Conservation (phyloP, 35 echinoderm and acorn worm species). For the Lytechinus pictus region DNA sequence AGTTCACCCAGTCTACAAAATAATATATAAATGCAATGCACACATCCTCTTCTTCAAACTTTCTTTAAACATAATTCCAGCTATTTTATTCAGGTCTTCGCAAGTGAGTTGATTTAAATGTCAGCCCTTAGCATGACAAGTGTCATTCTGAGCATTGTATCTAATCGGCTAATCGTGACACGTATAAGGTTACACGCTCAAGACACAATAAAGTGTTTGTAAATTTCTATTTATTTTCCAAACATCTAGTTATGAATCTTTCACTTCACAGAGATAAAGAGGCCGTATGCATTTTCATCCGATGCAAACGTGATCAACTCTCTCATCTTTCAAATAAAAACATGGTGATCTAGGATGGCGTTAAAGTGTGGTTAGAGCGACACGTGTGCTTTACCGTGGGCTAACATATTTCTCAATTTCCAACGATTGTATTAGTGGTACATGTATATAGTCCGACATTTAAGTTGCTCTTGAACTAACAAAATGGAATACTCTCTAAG, state of each 20-base stretch:
- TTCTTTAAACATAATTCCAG: not conserved
- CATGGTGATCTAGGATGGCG: not conserved
- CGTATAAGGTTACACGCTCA: not conserved
- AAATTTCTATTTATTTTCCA: not conserved
- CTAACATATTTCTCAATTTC: not conserved
- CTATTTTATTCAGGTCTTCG: not conserved
- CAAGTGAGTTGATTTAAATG: not conserved
- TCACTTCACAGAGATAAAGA: too few relatives aligned
- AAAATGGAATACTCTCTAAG: too few relatives aligned
- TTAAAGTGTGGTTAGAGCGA: not conserved
- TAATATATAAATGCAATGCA: not conserved
- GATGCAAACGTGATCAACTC: not conserved
- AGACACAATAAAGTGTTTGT: not conserved
- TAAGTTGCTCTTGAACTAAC: too few relatives aligned
- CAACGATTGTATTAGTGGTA: too few relatives aligned
- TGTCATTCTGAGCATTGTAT: not conserved
- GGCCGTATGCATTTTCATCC: too few relatives aligned
- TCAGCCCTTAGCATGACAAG: not conserved
- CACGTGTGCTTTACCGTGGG: not conserved
- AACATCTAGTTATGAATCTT: not conserved
- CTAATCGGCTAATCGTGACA: not conserved
- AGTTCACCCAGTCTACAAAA: not conserved
- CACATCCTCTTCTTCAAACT: not conserved
- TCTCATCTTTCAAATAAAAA: not conserved
- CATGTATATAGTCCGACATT: too few relatives aligned